Base-by-base conservation (phyloP, 2,888 invertebrate species). In the Aplocera efformata region DNA sequence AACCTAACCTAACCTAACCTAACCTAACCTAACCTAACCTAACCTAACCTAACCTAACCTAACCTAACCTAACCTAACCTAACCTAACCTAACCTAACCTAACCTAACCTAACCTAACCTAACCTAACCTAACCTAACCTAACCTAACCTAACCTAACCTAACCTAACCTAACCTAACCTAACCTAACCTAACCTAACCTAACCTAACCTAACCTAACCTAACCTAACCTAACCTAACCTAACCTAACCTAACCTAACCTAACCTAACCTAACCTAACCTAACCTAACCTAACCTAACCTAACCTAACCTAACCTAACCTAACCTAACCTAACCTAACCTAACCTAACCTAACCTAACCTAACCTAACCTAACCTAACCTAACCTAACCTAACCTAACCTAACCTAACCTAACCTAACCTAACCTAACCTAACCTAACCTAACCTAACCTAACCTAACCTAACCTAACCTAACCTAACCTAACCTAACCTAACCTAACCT, bases 381-480 rank as follows among this genome's bases (percentile, higher is more conserved):
- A 48, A 48, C 48, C 48, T 48, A 48, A 48, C 48, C 48, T 48
- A 48, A 48, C 48, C 47, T 47, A 47, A 47, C 47, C 40, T 43
- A 43, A 40, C 42, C 48, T 36, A 48, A 48, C 48, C 48, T 43
- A 40, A 48, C 42, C 43, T 36, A 39, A 43, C 39, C 47, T 42
- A 39, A 48, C 39, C 47, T 42, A 42, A 48, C 42, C 48, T 43
- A 48, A 48, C 42, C 43, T 43, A 42, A 42, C 42, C 39, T 42
- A 34, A 41, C 41, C 41, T 47, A 56, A 53, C 52, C 42, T 45
- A 36, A 48, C 42, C 20, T 45, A 48, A 27, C 48, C 46, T 26
- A 46, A 50, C 25, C 34, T 29, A 17, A 45, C 43, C 34, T 45
- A 39, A 42, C 35, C 31, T 40, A 41, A 45, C 42, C 49, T 42